Evolutionary conservation across 37 sponge, comb jelly and placozoan genomes (phyloP).

Genomic region (Hormiphora californensis): DNA sequence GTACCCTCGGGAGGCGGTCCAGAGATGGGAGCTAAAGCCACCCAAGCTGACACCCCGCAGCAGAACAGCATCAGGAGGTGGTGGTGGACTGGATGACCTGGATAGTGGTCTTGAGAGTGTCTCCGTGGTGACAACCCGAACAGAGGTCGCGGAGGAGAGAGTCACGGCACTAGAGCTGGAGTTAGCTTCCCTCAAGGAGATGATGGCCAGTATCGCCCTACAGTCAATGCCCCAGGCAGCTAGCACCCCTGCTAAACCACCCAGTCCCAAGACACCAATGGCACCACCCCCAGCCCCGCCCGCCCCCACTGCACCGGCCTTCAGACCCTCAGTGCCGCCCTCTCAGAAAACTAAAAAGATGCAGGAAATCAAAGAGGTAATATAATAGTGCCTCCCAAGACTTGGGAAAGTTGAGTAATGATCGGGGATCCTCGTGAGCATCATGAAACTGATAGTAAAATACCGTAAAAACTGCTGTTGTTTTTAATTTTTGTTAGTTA

Average conservation of each 20-base stretch:
- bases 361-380: slow-evolving; percentile 27
- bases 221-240: slow-evolving; percentile 6
- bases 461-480: too few species aligned
- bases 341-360: slow-evolving; percentile 1
- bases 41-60: too few species aligned
- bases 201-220: slow-evolving; percentile 40
- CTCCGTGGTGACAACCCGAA: background rate
- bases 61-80: background rate
- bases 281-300: background rate
- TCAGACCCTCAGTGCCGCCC: slow-evolving; percentile 43
- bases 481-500: too few species aligned
- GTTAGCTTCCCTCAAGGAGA: slow-evolving; percentile 17
- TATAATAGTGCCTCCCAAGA: background rate
- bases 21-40: slow-evolving; percentile 35
- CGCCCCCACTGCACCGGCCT: background rate
- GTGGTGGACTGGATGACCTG: background rate
- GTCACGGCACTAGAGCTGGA: slow-evolving; percentile 32
- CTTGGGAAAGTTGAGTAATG: too few species aligned
- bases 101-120: slow-evolving; percentile 49
- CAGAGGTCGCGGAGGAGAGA: slow-evolving; percentile 33
- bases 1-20: slow-evolving; percentile 25
- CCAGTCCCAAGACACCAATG: background rate
- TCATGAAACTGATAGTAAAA: too few species aligned
- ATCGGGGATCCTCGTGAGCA: too few species aligned
- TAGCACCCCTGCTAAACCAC: background rate